A percentile compares a stretch with the other conserved stretches of the same genome.
Evolutionary conservation across 2,797 vertebrate genomes (phyloP).

Genomic region (Halcyon badia): DNA sequence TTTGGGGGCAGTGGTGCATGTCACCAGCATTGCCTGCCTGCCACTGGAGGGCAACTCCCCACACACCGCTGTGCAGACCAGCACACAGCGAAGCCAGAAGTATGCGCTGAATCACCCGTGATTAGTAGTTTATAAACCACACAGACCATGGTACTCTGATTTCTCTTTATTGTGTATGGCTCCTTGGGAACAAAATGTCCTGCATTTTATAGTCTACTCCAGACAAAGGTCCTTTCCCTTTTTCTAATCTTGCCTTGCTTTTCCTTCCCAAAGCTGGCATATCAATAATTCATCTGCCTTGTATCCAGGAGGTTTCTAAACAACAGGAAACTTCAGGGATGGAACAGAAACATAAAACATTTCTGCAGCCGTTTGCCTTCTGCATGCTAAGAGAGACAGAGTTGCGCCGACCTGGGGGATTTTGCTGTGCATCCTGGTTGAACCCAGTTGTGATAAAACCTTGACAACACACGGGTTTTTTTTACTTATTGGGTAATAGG

Average conservation of each 20-base stretch:
- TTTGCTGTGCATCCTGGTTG: slow-evolving; percentile 6
- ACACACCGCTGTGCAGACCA: accelerated
- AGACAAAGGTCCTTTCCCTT: slow-evolving; percentile 53
- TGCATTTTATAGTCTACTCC: slow-evolving; percentile 21
- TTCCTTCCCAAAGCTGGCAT: slow-evolving; percentile 56
- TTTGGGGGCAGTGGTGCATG: neutral
- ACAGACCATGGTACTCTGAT: neutral
- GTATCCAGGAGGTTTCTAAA: slow-evolving; percentile 70
- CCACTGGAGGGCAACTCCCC: neutral
- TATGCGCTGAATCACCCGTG: neutral
- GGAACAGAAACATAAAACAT: slow-evolving; percentile 70
- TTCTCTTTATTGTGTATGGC: neutral
- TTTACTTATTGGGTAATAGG: slow-evolving; percentile 33
- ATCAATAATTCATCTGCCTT: slow-evolving; percentile 65
- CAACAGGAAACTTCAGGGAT: slow-evolving; percentile 58
- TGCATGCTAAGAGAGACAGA: neutral
- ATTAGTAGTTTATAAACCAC: slow-evolving; percentile 32
- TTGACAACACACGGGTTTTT: neutral
- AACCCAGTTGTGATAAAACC: slow-evolving; percentile 13
- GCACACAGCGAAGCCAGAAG: neutral
- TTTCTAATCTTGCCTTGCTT: slow-evolving; percentile 57
- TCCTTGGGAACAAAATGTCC: slow-evolving; percentile 52
- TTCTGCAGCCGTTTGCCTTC: neutral
- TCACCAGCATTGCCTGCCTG: neutral
- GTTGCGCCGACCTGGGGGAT: accelerated